Evolutionary conservation across 2,797 vertebrate species (phyloP), one percentile per base, ranked within the genome.

Genomic region (Etheostoma perlongum): DNA sequence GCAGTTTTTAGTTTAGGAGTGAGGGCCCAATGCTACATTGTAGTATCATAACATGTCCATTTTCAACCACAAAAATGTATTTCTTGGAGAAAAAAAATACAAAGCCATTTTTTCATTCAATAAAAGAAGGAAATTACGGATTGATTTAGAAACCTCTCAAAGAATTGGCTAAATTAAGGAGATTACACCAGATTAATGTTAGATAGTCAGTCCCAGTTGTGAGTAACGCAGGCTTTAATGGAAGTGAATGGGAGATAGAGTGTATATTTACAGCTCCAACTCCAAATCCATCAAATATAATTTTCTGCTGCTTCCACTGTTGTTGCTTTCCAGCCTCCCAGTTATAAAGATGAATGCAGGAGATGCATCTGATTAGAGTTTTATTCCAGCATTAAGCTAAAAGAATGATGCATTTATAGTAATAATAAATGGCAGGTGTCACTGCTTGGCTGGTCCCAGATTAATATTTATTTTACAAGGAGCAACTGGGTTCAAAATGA

Each of bases 221-320:
- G 42, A 55, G 49, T 48, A 16, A 62, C 4, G 5, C 63, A 4
- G 48, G 49, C 42, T 16, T 16, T 1, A n/a, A 2, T 51, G 36
- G 11, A 16, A 44, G 54, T 60, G 54, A 77, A 48, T 54, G 53
- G 44, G 53, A 42, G 52, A 70, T 58, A 23, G 59, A 54, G 47
- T 2, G 4, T 52, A 25, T 30, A 49, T 77, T 49, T 72, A 57
- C 57, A 70, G 66, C 44, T 2, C 8, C 33, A 30, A 33, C 40
- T 58, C 47, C 44, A 42, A 62, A 47, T 69, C 57, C 21, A 55
- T 57, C 74, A 42, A 27, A 57, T 63, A 4, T 9, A 76, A 16
- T 30, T 13, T 10, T 27, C 30, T 42, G 44, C 40, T 55, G 55
- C 48, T 47, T 67, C 64, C 25, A 18, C 11, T 23, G 40, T 47